A percentile compares a stretch with the other conserved stretches of the same genome.
These are phyloP conservation scores for Zapornia atra DNA, from an alignment of 2,113 vertebrate genomes.

Conservation along the genomic window DNA sequence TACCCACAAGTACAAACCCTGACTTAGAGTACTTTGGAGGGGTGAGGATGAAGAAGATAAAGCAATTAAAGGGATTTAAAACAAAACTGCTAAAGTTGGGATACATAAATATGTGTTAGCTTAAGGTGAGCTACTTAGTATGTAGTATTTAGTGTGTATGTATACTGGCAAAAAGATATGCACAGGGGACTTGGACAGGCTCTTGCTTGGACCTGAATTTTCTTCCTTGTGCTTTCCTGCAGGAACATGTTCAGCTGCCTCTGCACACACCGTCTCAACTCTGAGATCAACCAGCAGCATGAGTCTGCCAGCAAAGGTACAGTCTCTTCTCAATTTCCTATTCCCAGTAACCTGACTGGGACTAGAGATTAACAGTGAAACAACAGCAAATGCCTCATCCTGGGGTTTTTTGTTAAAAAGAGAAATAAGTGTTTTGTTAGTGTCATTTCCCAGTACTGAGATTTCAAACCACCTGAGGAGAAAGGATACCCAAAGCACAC, in stretches of 20 bases:
- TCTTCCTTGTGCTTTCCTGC: background rate
- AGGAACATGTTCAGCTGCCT: background rate
- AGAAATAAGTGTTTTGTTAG: background rate
- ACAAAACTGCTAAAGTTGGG: background rate
- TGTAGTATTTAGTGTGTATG: background rate
- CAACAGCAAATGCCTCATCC: background rate
- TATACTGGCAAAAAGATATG: background rate
- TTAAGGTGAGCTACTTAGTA: background rate
- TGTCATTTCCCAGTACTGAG: background rate
- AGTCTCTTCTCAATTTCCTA: background rate
- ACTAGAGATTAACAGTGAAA: background rate
- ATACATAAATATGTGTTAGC: background rate
- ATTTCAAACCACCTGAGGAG: background rate
- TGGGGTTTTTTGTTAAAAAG: fast-evolving
- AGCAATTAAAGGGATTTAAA: background rate
- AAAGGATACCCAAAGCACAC: background rate
- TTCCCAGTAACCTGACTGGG: background rate
- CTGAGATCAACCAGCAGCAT: fast-evolving
- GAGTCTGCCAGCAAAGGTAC: background rate
- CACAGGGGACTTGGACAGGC: background rate
- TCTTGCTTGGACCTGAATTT: background rate
- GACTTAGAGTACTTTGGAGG: background rate
- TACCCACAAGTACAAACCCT: background rate
- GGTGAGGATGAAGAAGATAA: background rate
- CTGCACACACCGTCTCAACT: background rate